A percentile compares a stretch with the other conserved stretches of the same genome.
Evolutionary conservation across 92 coral and sea anemone genomes (phyloP).

Genomic region (Zoanthus sociatus): DNA sequence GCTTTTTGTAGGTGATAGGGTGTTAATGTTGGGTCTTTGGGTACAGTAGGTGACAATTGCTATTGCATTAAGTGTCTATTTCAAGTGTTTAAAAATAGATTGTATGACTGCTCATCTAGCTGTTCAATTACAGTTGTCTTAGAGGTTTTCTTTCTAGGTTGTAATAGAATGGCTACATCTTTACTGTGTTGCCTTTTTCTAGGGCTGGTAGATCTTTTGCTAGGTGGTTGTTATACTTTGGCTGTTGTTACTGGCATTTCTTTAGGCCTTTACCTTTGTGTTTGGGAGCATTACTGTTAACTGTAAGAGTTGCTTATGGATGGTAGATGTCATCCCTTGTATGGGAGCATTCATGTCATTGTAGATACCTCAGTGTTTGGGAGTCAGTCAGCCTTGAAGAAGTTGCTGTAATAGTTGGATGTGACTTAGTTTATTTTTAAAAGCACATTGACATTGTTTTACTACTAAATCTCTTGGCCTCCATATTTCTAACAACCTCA

Average conservation of each 20-base stretch:
- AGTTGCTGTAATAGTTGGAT: conserved; percentile 56
- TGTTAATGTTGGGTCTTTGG: too few species aligned
- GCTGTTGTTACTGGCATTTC: neutral
- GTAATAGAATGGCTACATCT: conserved; percentile 45
- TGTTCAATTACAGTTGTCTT: conserved; percentile 6
- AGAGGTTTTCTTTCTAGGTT: conserved; percentile 40
- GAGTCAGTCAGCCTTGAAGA: conserved; percentile 46
- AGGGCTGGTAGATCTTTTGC: conserved; percentile 42
- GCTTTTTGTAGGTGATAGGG: too few species aligned
- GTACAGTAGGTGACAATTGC: conserved; percentile 11
- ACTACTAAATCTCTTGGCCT: too few species aligned
- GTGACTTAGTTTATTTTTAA: too few species aligned
- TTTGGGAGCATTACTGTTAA: neutral
- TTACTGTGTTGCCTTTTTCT: conserved; percentile 35
- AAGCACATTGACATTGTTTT: too few species aligned
- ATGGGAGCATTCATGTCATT: conserved; percentile 25
- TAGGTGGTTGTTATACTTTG: neutral
- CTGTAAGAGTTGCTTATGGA: neutral
- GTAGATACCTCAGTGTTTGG: too few species aligned
- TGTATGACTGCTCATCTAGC: conserved; percentile 54
- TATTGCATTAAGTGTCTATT: conserved; percentile 11
- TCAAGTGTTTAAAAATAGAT: conserved; percentile 20
- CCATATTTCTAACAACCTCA: too few species aligned
- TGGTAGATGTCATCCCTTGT: conserved; percentile 32
- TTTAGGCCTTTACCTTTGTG: neutral